A percentile compares a stretch with the other conserved stretches of the same genome.
Conservation (phyloP, 2,888 invertebrate genomes). For the Boloria euphrosyne region DNA sequence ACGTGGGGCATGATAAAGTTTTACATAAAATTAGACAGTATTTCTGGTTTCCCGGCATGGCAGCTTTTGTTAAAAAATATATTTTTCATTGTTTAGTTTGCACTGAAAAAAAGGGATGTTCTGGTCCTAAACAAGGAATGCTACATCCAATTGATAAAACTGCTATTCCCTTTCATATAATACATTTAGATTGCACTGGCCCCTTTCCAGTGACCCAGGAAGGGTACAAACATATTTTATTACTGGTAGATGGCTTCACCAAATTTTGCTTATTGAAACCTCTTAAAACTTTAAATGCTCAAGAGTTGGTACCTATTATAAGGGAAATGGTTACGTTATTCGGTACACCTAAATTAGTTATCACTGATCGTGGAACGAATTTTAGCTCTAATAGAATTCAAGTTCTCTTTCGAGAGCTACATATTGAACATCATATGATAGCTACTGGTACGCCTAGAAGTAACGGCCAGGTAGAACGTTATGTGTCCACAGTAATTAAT, state of each 20-base stretch:
- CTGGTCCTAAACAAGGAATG: too few relatives aligned
- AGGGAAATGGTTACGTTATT: conserved; percentile 40
- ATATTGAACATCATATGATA: conserved; percentile 38
- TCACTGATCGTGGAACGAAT: conserved; percentile 39
- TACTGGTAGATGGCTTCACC: conserved; percentile 46
- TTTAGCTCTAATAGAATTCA: conserved; percentile 28
- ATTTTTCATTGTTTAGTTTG: too few relatives aligned
- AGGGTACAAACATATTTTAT: conserved; percentile 43
- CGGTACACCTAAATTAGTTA: conserved; percentile 29
- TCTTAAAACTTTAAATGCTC: conserved; percentile 39
- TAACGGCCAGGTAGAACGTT: conserved; percentile 37
- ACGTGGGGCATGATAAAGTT: too few relatives aligned
- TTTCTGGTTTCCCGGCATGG: too few relatives aligned
- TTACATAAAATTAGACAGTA: too few relatives aligned
- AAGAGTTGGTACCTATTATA: conserved; percentile 39
- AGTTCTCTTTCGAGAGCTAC: conserved; percentile 28
- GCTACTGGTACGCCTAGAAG: conserved; percentile 36
- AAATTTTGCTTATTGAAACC: conserved; percentile 47
- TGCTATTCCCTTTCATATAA: too few relatives aligned
- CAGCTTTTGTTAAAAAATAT: too few relatives aligned
- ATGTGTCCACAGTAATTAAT: conserved; percentile 19
- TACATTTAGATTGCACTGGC: too few relatives aligned
- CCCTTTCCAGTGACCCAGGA: too few relatives aligned
- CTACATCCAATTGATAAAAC: too few relatives aligned
- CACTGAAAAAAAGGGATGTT: too few relatives aligned